Conservation (phyloP, 2,797 vertebrate species). For the Discoglossus pictus region DNA sequence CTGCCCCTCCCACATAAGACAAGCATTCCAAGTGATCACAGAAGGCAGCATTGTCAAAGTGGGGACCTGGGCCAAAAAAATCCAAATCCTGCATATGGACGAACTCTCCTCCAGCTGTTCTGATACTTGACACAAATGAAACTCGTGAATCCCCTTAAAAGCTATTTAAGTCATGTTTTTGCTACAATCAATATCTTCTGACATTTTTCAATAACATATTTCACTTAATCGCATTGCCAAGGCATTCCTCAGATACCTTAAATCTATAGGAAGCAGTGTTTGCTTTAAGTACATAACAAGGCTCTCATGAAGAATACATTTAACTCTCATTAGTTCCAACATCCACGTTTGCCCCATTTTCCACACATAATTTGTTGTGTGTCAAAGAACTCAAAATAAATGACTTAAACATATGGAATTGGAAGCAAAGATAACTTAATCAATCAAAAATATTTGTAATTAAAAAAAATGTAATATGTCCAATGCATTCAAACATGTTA, state of each 20-base stretch:
- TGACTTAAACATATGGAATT: too few species aligned
- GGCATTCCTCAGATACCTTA: slow-evolving; percentile 1
- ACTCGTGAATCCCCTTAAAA: slow-evolving; percentile 26
- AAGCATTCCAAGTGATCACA: slow-evolving; percentile 41
- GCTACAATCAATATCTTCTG: slow-evolving; percentile 18
- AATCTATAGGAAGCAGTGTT: neutral
- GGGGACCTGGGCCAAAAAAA: slow-evolving; percentile 26
- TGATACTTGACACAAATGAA: slow-evolving; percentile 29
- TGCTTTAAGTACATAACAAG: too few species aligned
- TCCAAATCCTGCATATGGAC: slow-evolving; percentile 24
- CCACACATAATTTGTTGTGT: too few species aligned
- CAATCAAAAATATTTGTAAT: too few species aligned
- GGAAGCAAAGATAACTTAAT: too few species aligned
- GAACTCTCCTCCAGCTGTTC: slow-evolving; percentile 24
- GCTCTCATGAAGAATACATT: too few species aligned
- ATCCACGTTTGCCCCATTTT: too few species aligned
- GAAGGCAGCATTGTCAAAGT: slow-evolving; percentile 42
- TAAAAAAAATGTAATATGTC: too few species aligned
- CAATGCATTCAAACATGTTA: too few species aligned
- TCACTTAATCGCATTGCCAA: neutral
- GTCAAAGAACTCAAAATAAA: too few species aligned
- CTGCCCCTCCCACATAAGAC: slow-evolving; percentile 39
- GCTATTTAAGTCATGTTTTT: slow-evolving; percentile 24
- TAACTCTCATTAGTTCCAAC: too few species aligned
- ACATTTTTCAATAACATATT: slow-evolving; percentile 26